These are phyloP conservation scores for Gambelia wislizenii DNA, from an alignment of 2,797 vertebrate species.

Conservation along the genomic window DNA sequence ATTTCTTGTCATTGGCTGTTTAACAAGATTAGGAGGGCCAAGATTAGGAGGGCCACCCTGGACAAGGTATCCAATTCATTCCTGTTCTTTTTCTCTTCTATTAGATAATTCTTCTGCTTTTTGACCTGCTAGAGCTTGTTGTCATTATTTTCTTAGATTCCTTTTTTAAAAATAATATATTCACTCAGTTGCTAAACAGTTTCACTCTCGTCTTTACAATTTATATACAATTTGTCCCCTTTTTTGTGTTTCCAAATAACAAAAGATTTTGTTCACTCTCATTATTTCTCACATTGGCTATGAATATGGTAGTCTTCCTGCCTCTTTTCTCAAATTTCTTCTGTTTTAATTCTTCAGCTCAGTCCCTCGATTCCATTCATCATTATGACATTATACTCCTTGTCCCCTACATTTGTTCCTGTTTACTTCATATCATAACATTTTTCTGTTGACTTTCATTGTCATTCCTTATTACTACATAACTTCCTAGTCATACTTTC, in stretches of 20 bases:
- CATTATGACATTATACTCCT: neutral
- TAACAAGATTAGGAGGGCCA: neutral
- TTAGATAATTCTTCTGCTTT: neutral
- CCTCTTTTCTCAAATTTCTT: neutral
- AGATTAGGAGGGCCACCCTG: neutral
- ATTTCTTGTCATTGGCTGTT: neutral
- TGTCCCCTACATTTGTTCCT: neutral
- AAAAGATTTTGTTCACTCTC: neutral
- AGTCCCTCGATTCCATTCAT: neutral
- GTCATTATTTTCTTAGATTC: neutral
- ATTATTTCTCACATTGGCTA: neutral
- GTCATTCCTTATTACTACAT: neutral
- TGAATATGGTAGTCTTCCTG: neutral
- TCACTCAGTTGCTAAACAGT: neutral
- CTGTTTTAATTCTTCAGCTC: neutral
- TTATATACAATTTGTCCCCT: neutral
- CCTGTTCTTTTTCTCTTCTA: neutral
- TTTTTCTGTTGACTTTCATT: neutral
- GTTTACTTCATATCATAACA: neutral
- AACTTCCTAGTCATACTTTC: no score
- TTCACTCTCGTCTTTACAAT: neutral
- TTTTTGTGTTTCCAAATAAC: neutral
- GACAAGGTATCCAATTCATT: neutral
- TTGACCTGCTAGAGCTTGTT: neutral
- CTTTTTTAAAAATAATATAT: neutral